Percentiles rank a stretch among this genome's conserved stretches.
Conservation (phyloP, 1,140 invertebrate genomes). For the Eriocheir sinensis region DNA sequence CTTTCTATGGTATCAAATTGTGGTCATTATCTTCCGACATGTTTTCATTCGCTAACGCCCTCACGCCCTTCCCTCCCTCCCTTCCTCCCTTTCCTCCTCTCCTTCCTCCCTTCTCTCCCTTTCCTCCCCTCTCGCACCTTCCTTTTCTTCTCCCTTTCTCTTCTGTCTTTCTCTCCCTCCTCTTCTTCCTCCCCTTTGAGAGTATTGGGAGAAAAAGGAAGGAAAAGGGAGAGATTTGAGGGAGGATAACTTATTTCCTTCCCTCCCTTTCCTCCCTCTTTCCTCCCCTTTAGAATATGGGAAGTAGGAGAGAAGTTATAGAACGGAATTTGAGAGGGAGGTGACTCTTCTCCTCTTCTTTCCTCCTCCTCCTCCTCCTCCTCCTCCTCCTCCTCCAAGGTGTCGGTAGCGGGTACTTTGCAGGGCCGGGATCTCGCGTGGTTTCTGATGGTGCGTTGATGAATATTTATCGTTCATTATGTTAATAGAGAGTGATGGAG, state of each 20-base stretch:
- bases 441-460: too few relatives aligned
- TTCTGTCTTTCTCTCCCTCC: neutral
- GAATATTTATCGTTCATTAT: too few relatives aligned
- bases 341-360: neutral
- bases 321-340: too few relatives aligned
- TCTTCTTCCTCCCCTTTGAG: neutral
- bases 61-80: neutral
- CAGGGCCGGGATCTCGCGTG: too few relatives aligned
- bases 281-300: too few relatives aligned
- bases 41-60: conserved; percentile 1
- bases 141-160: neutral
- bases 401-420: neutral
- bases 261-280: neutral
- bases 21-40: neutral
- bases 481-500: too few relatives aligned
- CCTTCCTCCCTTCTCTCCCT: neutral
- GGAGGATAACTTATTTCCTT: too few relatives aligned
- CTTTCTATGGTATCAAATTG: neutral
- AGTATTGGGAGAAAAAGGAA: too few relatives aligned
- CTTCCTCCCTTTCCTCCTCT: neutral
- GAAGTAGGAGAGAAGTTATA: too few relatives aligned
- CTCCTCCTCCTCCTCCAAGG: neutral
- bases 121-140: neutral
- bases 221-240: too few relatives aligned
- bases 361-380: neutral